Conservation (phyloP, 2,888 invertebrate genomes). For the Bruchidius siliquastri region DNA sequence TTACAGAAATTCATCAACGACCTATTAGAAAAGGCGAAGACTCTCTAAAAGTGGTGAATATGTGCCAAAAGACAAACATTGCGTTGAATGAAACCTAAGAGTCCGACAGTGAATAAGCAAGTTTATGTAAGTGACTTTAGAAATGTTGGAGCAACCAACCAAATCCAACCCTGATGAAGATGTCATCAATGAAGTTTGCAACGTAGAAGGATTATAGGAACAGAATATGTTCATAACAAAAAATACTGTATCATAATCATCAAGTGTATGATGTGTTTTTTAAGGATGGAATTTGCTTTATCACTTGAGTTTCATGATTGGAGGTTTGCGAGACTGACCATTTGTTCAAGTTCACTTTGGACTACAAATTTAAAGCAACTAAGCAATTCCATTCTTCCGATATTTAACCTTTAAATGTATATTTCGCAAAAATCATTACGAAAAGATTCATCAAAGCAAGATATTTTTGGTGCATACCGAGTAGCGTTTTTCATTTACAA, state of each 20-base stretch:
- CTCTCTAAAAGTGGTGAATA: conserved; percentile 60
- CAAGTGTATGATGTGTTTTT: too few species aligned
- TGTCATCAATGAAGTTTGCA: conserved; percentile 24
- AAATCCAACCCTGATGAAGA: conserved; percentile 23
- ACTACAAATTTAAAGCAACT: too few species aligned
- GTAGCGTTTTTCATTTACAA: too few species aligned
- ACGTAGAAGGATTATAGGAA: conserved; percentile 4
- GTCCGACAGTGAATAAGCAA: neutral
- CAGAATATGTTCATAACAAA: neutral
- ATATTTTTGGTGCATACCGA: too few species aligned
- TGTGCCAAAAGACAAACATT: conserved; percentile 40
- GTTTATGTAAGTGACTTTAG: neutral
- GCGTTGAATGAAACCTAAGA: neutral
- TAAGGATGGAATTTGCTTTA: too few species aligned
- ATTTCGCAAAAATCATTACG: too few species aligned
- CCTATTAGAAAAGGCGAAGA: conserved; percentile 83
- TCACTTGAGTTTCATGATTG: too few species aligned
- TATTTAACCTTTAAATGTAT: too few species aligned
- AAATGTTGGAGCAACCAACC: neutral
- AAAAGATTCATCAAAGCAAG: too few species aligned
- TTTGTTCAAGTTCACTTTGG: too few species aligned
- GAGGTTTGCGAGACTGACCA: too few species aligned
- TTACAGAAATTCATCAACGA: conserved; percentile 88
- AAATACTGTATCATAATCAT: neutral
- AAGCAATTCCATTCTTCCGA: too few species aligned